Evolutionary conservation across 1,140 invertebrate genomes (phyloP).

Genomic region (Agrypnia vestita): DNA sequence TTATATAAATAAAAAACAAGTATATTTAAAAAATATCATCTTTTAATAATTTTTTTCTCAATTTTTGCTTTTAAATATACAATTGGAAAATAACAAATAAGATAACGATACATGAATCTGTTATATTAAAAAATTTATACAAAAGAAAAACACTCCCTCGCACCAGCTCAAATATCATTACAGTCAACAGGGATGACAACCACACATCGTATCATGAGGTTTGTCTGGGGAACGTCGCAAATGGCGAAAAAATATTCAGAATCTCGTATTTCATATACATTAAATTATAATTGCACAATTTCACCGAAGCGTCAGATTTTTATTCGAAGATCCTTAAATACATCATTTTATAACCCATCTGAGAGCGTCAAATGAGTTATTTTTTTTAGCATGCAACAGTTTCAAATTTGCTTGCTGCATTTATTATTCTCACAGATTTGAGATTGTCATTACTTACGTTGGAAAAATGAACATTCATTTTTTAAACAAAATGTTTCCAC

Average conservation of each 20-base stretch:
- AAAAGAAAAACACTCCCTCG: slow-evolving; percentile 35
- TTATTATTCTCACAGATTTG: too few species aligned
- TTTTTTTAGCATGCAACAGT: too few species aligned
- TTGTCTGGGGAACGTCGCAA: background rate
- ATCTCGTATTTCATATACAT: background rate
- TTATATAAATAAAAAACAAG: too few species aligned
- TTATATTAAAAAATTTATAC: slow-evolving; percentile 40
- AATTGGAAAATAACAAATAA: slow-evolving; percentile 52
- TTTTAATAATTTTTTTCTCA: slow-evolving; percentile 40
- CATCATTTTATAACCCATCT: background rate
- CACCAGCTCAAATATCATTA: background rate
- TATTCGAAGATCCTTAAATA: background rate
- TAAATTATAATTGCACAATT: background rate
- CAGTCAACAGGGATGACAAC: background rate
- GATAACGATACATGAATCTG: slow-evolving; percentile 44
- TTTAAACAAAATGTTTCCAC: too few species aligned
- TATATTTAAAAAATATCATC: slow-evolving; percentile 37
- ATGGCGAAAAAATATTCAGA: background rate
- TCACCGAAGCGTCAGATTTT: background rate
- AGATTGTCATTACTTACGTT: too few species aligned
- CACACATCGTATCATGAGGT: background rate
- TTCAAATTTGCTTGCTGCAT: too few species aligned
- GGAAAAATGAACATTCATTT: too few species aligned
- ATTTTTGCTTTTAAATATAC: slow-evolving; percentile 36
- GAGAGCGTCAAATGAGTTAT: too few species aligned